Base-by-base conservation (phyloP, 2,797 vertebrate species). In the Galaxias olidus region DNA sequence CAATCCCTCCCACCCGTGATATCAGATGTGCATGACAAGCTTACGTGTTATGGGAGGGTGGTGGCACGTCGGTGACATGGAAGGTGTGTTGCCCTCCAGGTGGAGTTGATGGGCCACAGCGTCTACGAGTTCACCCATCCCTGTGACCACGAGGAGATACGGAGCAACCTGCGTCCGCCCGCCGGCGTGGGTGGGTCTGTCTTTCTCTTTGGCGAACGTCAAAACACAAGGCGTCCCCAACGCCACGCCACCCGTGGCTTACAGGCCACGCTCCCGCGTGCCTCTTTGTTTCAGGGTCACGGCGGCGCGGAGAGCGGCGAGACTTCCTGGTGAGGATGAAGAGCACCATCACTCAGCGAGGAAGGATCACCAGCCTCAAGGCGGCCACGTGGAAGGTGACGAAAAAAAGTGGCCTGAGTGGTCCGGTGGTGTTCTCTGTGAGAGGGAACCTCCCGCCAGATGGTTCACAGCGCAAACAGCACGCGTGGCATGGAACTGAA, bases 291-390 rank as follows among this genome's bases (percentile, higher is more conserved):
- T 46, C 57, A 59, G 57, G 18, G 17, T 9, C 4, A 15, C 11
- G 17, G 15, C 9, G 57, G 44, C 10, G 10, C 10, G 17, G 43
- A 8, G 14, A 15, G 0, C 10, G 93, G 17, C 88, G 92, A 55
- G 94, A 96, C 84, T 96, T 96, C 82, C 95, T 96, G 75, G 94
- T 96, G 94, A 91, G 94, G 68, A 95, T 96, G 94, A 96, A 96
- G 82, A 95, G 94, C 75, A 96, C 94, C 0, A 92, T 96, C 73
- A 96, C 94, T 73, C 95, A 91, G 86, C 88, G 93, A 83, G 94
- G 94, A 71, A 89, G 94, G 65, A 95, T 92, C 0, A 93, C 95
- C 77, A 96, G 95, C 78, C 93, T 96, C 49, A 95, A 95, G 79
- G 95, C 94, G 62, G 94, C 94, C 65, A 92, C 89, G 0, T 95